Percentiles rank a stretch among this genome's conserved stretches.
Conservation (phyloP, 2,113 vertebrate species). For the Bucco capensis region DNA sequence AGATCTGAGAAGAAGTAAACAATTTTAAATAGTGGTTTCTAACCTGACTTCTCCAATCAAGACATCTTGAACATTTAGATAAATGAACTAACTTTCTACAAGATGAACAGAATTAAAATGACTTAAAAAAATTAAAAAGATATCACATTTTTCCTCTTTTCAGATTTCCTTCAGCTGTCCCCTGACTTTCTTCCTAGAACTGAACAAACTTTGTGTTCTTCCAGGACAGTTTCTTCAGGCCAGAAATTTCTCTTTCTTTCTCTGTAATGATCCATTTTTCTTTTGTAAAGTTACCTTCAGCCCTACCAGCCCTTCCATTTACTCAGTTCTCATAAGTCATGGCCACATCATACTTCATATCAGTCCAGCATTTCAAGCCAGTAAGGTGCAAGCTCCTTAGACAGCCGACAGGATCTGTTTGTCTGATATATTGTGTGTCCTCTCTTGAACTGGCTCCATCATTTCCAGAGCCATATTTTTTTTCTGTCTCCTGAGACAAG, state of each 20-base stretch:
- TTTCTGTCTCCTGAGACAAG: not conserved
- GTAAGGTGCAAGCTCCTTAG: not conserved
- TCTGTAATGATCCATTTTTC: not conserved
- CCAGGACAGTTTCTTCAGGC: not conserved
- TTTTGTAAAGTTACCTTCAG: not conserved
- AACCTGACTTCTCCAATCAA: not conserved
- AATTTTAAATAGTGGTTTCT: not conserved
- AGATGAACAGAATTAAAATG: not conserved
- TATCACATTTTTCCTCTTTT: rapidly evolving
- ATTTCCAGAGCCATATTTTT: not conserved
- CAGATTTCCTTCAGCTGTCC: not conserved
- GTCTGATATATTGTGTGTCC: not conserved
- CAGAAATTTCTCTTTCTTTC: not conserved
- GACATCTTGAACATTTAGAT: not conserved
- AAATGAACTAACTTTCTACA: not conserved
- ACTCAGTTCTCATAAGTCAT: not conserved
- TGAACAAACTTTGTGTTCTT: not conserved
- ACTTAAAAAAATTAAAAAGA: not conserved
- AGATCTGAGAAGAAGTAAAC: not conserved
- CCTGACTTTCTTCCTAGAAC: not conserved
- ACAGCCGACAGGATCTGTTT: not conserved
- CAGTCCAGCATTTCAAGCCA: not conserved
- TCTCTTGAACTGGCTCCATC: not conserved
- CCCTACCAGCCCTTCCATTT: not conserved
- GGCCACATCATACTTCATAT: not conserved